A percentile compares a stretch with the other conserved stretches of the same genome.
These are phyloP conservation scores for Diachasmimorpha longicaudata DNA, from an alignment of 1,140 invertebrate genomes.

Conservation along the genomic window DNA sequence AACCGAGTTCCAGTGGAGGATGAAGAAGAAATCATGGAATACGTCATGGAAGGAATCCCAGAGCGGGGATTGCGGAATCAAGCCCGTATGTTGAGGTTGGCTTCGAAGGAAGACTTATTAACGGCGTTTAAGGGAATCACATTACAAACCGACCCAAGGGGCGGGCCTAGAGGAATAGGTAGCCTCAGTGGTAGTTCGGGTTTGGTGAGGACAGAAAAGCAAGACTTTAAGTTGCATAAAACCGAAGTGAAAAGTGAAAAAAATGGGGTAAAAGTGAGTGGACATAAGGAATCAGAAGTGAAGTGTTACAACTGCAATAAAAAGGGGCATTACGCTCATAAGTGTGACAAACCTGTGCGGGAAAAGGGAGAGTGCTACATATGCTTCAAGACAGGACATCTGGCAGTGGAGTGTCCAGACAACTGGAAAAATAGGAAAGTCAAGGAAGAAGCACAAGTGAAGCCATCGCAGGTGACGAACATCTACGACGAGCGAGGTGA, in stretches of 20 bases:
- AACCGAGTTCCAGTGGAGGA: conserved; percentile 22
- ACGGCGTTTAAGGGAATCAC: background rate
- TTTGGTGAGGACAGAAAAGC: background rate
- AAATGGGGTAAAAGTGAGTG: background rate
- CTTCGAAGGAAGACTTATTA: no score
- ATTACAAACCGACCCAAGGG: background rate
- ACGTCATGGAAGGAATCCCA: conserved; percentile 25
- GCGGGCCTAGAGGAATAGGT: background rate
- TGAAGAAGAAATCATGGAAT: conserved; percentile 23
- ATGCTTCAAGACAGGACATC: conserved; percentile 15
- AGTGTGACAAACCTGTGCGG: conserved; percentile 9
- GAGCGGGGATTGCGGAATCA: conserved; percentile 19
- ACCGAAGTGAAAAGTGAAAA: background rate
- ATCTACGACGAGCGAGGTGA: no score
- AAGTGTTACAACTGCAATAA: conserved; percentile 24
- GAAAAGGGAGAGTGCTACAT: conserved; percentile 21
- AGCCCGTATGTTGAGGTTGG: no score
- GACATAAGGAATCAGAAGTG: background rate
- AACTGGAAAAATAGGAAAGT: background rate
- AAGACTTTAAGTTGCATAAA: background rate
- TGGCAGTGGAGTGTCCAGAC: background rate
- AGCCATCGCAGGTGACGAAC: no score
- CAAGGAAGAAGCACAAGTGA: background rate
- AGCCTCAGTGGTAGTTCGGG: background rate
- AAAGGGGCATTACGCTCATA: background rate